Evolutionary conservation across 2,888 invertebrate genomes (phyloP).

Genomic region (Punctoribates punctum): DNA sequence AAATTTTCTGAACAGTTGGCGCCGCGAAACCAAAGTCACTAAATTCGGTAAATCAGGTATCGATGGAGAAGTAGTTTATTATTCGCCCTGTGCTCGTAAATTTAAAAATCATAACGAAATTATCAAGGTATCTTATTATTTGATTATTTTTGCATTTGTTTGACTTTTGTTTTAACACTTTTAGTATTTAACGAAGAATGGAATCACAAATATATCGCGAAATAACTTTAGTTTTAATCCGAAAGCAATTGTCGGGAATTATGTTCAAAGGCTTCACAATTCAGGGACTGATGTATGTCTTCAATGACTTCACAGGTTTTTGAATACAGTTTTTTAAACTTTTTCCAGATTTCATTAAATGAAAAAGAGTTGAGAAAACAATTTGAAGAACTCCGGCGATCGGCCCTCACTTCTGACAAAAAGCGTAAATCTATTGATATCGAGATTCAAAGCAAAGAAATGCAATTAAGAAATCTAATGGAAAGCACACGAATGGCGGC

Average conservation of each 20-base stretch:
- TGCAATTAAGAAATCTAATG: background rate
- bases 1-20: constrained; percentile 62
- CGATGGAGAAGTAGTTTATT: constrained; percentile 89
- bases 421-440: background rate
- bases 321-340: too few relatives aligned
- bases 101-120: constrained; percentile 64
- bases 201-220: constrained; percentile 64
- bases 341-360: constrained; percentile 64
- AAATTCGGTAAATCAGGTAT: constrained; percentile 80
- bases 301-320: too few relatives aligned
- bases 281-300: constrained; percentile 51
- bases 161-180: constrained; percentile 49
- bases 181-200: constrained; percentile 71
- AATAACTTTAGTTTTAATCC: constrained; percentile 92
- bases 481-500: background rate
- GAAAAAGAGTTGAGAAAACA: constrained; percentile 77
- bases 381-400: constrained; percentile 56
- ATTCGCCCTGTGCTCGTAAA: constrained; percentile 64
- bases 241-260: constrained; percentile 82
- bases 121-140: constrained; percentile 54
- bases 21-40: constrained; percentile 82
- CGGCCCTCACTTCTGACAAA: constrained; percentile 23
- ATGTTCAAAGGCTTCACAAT: constrained; percentile 66
- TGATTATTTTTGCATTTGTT: background rate
- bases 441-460: background rate